Base-by-base conservation (phyloP, 2,888 invertebrate species). In the Plusia festucae region DNA sequence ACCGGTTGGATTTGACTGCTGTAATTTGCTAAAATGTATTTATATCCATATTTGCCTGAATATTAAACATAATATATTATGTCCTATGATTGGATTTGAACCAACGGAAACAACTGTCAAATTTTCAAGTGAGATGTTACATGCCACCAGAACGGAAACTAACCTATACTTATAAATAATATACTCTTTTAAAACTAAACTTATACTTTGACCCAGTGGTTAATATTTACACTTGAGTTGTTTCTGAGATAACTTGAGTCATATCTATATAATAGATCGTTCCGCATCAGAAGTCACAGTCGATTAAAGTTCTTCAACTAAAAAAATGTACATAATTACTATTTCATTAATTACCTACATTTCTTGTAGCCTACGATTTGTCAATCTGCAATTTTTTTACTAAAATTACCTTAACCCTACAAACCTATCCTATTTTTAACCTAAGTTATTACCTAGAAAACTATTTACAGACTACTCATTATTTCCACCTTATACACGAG, bases 341-440 rank as follows among this genome's bases (percentile, higher is more conserved):
- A 40, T n/a, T n/a, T 40, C 40, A 40, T 40, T 40, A 40, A 40
- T 40, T 40, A 40, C 40, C 40, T 40, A 40, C 40, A 40, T 40
- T 40, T 40, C 40, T 40, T 40, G 40, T 40, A 40, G 40, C 40
- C 40, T 40, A 40, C 40, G n/a, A n/a, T n/a, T 40, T n/a, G 40
- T 40, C 40, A 40, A 40, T 40, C 40, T 40, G 40, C 40, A 40
- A 40, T 40, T 40, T 40, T 34, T 13, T n/a, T 40, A 40, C 40
- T 40, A 40, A 40, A 40, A 40, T 40, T 40, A 40, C 5, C n/a
- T 40, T 40, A 40, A 40, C n/a, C n/a, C n/a, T n/a, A n/a, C n/a
- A n/a, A n/a, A n/a, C n/a, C n/a, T n/a, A n/a, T n/a, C n/a, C n/a
- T n/a, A n/a, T n/a, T n/a, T 11, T 40, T 11, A 40, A 40, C 40